Base-by-base conservation (phyloP, 2,888 invertebrate genomes). In the Leptarthrus brevirostris region DNA sequence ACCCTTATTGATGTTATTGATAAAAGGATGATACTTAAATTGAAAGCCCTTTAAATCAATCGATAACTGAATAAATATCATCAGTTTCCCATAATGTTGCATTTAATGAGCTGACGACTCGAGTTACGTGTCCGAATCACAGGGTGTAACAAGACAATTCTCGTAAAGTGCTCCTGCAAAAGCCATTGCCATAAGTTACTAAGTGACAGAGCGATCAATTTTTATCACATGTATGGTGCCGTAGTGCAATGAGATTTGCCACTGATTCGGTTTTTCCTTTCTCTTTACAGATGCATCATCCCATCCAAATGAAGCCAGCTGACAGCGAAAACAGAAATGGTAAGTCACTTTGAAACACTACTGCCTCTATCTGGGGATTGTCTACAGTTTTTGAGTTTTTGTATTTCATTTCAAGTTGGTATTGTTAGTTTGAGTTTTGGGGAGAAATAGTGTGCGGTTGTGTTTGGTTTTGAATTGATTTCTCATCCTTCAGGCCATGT, bases 231-330 rank as follows among this genome's bases (percentile, higher is more conserved):
- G 61, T 49, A n/a, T 47, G 66, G 66, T 44, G 49, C 24, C 47
- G 16, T 8, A 47, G 18, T 66, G 22, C 66, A 47, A 66, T 66
- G 49, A 47, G 49, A 66, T 44, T 36, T 40, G 24, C 26, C 44
- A 66, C 47, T 66, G 49, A 66, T 66, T 61, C 61, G 10, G 47
- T 40, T 56, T 56, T 76, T 69, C 81, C 82, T 81, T 79, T 82
- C 80, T 83, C 82, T 78, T 92, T 92, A 76, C 92, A 96, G 96
- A 98, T 98, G 97, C 97, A 98, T 86, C 97, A 98, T 88, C 97
- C 98, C 73, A 96, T 98, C 82, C 98, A 98, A 87, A 98, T 98
- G 97, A 98, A 98, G 86, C 98, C 98, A 77, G 98, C 98, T 82
- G 98, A 98, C 87, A 96, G 96, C 86, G 98, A 98, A 88, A 98